phyloP scores from a whole-genome alignment of 2,113 vertebrate genomes.

The Ptyas mucosa region DNA sequence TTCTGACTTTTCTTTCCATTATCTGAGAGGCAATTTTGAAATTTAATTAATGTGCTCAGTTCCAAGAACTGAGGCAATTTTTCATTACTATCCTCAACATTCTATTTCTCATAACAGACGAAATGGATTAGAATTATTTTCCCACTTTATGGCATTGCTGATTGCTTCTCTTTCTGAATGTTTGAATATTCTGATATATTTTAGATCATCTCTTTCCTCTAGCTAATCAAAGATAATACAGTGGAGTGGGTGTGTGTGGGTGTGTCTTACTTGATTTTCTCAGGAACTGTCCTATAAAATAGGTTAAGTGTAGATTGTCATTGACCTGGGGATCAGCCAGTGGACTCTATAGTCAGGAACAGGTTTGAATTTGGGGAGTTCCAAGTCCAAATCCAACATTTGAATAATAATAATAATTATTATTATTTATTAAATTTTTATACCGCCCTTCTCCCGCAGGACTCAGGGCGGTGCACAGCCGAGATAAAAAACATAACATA shows the following conservation, averaged over 20 bases:
- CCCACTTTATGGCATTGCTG: neutral
- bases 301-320: neutral
- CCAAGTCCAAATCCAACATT: neutral
- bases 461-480: no score
- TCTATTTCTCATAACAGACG: neutral
- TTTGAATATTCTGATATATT: neutral
- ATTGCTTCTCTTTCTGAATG: neutral
- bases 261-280: neutral
- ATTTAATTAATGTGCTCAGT: neutral
- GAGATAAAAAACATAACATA: no score
- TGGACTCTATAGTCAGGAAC: neutral
- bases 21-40: neutral
- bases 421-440: no score
- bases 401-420: no score
- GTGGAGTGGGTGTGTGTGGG: neutral
- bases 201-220: neutral
- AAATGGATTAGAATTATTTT: neutral
- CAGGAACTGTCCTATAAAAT: neutral
- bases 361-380: neutral
- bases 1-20: neutral
- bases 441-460: no score
- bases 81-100: neutral
- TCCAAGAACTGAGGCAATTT: neutral
- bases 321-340: neutral
- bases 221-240: neutral